phyloP scores from a whole-genome alignment of 2,113 vertebrate genomes.

The Beaufortia kweichowensis region DNA sequence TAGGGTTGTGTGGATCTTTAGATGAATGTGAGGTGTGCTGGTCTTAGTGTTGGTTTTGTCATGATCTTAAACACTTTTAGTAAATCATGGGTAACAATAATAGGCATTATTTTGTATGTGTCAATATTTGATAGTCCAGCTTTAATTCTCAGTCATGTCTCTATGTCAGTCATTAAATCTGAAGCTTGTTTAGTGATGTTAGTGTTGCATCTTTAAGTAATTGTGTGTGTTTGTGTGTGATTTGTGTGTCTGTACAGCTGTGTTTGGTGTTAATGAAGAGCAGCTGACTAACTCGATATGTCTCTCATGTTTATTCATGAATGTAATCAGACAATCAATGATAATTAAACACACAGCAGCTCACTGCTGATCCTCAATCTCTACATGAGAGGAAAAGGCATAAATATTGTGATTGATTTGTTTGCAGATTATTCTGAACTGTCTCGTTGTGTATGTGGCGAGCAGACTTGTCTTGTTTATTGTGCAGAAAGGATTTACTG shows the following conservation, averaged over 20 bases:
- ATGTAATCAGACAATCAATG: slow-evolving; percentile 69
- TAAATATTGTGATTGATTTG: slow-evolving; percentile 33
- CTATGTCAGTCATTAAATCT: no score
- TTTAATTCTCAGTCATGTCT: no score
- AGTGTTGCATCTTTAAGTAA: no score
- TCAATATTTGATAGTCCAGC: no score
- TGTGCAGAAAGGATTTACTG: no score
- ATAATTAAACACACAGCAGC: slow-evolving; percentile 67
- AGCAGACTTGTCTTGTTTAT: neutral
- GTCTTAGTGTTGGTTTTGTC: no score
- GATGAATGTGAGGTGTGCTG: no score
- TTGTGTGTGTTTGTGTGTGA: neutral
- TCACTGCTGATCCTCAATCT: slow-evolving; percentile 52
- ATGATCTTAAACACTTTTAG: no score
- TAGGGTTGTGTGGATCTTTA: no score
- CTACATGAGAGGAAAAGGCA: slow-evolving; percentile 1
- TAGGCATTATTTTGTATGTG: no score
- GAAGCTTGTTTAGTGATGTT: neutral
- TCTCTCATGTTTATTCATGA: slow-evolving; percentile 69
- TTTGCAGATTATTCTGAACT: slow-evolving; percentile 36
- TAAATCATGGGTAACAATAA: no score
- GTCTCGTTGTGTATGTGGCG: neutral
- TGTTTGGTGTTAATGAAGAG: slow-evolving; percentile 61
- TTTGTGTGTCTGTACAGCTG: slow-evolving; percentile 38
- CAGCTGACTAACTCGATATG: slow-evolving; percentile 70